These are phyloP conservation scores for Protophormia terraenovae DNA, from an alignment of 2,888 invertebrate species.

Conservation along the genomic window DNA sequence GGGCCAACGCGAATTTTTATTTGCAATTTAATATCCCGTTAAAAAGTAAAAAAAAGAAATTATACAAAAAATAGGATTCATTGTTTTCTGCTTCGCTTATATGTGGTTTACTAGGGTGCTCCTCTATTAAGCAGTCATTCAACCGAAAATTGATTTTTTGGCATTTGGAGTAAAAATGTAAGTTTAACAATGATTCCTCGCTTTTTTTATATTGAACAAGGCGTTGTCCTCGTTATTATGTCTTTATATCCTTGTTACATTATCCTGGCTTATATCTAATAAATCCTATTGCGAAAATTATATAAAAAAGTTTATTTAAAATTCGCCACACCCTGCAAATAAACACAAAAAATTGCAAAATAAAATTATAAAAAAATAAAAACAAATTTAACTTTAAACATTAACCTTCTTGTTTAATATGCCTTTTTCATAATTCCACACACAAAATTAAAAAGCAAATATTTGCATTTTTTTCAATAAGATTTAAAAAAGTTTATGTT, in stretches of 20 bases:
- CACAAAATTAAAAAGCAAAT: conserved; percentile 42
- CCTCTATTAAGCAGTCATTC: conserved; percentile 51
- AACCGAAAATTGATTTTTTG: conserved; percentile 60
- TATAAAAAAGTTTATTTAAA: conserved; percentile 19
- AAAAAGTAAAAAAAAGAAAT: neutral
- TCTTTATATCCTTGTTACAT: neutral
- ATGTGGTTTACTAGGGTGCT: conserved; percentile 50
- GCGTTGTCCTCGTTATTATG: conserved; percentile 54
- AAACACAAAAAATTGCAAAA: conserved; percentile 2
- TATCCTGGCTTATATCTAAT: neutral
- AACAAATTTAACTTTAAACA: conserved; percentile 20
- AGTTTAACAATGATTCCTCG: neutral
- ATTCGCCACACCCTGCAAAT: conserved; percentile 60
- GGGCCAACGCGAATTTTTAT: conserved; percentile 22
- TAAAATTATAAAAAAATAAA: neutral
- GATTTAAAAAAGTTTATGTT: conserved; percentile 29
- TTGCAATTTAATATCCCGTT: conserved; percentile 5
- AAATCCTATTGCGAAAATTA: conserved; percentile 2
- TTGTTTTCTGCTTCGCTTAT: neutral
- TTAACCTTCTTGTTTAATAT: conserved; percentile 34
- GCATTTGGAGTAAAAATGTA: conserved; percentile 53
- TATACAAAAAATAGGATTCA: neutral
- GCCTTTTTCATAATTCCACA: conserved; percentile 4
- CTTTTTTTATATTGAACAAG: conserved; percentile 20
- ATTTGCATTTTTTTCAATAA: conserved; percentile 8